These are phyloP conservation scores for Puntigrus tetrazona DNA, from an alignment of 2,113 vertebrate species.

Conservation along the genomic window DNA sequence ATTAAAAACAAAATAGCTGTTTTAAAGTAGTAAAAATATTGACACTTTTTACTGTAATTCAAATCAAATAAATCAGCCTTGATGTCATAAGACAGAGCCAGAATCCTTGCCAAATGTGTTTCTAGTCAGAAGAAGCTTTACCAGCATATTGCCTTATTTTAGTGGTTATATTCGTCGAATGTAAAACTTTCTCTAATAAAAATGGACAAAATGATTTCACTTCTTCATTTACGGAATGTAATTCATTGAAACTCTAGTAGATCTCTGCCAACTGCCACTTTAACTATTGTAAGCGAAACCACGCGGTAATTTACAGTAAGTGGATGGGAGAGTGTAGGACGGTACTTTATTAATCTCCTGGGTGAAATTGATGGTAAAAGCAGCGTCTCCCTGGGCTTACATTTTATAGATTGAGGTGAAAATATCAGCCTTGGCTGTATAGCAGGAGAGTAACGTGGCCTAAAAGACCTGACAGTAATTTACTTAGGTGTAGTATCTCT, in stretches of 20 bases:
- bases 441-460: background rate
- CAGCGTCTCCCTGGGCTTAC: background rate
- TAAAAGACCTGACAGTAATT: slow-evolving; percentile 8
- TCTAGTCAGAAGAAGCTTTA: too few species aligned
- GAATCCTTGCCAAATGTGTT: background rate
- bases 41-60: too few species aligned
- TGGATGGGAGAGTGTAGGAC: background rate
- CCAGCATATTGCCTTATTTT: background rate
- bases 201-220: background rate
- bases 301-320: background rate
- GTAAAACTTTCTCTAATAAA: background rate
- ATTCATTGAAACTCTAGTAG: background rate
- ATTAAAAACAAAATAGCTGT: too few species aligned
- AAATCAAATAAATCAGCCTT: background rate
- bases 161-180: background rate
- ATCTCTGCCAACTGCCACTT: slow-evolving; percentile 9
- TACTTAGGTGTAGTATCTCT: background rate
- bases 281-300: background rate
- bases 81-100: background rate
- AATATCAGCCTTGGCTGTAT: slow-evolving; percentile 4
- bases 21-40: too few species aligned
- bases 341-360: background rate
- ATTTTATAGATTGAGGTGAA: slow-evolving; percentile 12
- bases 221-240: background rate
- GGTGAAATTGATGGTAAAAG: background rate